Conservation (phyloP, 1,140 invertebrate species). For the Saxidomus purpurata region DNA sequence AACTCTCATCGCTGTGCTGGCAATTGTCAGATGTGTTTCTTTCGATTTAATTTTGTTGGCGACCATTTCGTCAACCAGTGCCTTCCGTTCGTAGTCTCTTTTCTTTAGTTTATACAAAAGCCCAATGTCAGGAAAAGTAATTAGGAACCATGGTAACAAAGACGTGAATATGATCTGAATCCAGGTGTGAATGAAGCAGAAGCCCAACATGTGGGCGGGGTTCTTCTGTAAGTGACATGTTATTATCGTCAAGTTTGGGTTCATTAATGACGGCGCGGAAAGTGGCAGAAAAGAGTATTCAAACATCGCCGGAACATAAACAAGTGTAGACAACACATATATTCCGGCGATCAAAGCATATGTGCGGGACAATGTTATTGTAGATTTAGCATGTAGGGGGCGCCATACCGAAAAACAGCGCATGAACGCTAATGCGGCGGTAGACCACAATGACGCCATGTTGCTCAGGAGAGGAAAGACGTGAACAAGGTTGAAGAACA, state of each 20-base stretch:
- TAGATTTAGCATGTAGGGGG: constrained; percentile 33
- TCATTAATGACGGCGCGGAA: neutral
- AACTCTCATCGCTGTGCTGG: neutral
- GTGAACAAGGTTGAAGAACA: constrained; percentile 53
- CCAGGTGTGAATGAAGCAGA: constrained; percentile 41
- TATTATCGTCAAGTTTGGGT: neutral
- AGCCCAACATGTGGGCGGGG: neutral
- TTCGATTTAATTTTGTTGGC: neutral
- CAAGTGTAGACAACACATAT: neutral
- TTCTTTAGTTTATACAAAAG: constrained; percentile 45
- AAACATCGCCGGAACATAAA: constrained; percentile 21
- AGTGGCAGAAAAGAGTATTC: constrained; percentile 32
- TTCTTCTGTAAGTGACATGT: constrained; percentile 35
- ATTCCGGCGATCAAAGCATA: neutral
- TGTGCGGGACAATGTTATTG: constrained; percentile 9
- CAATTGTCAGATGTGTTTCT: neutral
- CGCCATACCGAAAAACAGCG: constrained; percentile 44
- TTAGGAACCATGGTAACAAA: constrained; percentile 52
- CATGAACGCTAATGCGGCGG: constrained; percentile 52
- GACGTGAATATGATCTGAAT: constrained; percentile 47
- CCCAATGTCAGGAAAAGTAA: constrained; percentile 41
- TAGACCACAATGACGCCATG: constrained; percentile 53
- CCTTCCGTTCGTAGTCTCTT: constrained; percentile 26
- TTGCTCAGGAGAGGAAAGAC: constrained; percentile 38
- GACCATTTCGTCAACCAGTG: neutral